phyloP scores from a whole-genome alignment of 2,113 vertebrate genomes.

The Salvelinus alpinus region DNA sequence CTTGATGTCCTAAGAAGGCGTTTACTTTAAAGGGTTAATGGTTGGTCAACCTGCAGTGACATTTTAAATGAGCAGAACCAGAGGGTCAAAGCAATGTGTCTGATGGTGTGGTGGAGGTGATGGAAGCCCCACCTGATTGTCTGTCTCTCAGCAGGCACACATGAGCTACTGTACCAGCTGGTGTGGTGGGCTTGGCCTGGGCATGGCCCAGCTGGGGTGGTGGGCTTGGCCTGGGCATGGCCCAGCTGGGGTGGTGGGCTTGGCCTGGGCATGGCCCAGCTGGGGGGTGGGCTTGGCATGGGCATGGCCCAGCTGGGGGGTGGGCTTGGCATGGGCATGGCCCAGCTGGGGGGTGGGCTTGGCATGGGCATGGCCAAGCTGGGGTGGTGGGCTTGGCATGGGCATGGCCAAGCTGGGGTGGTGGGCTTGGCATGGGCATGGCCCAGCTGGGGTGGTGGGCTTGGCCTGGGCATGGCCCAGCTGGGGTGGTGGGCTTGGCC shows the following conservation, averaged over 20 bases:
- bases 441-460: too few relatives aligned
- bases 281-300: neutral
- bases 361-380: neutral
- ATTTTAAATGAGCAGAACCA: neutral
- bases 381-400: neutral
- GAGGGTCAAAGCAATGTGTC: neutral
- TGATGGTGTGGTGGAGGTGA: conserved; percentile 1
- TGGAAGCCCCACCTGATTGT: neutral
- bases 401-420: neutral
- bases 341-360: neutral
- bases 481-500: neutral
- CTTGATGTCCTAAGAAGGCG: neutral
- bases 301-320: too few relatives aligned
- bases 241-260: neutral
- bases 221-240: too few relatives aligned
- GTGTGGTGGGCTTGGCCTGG: neutral
- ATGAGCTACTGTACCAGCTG: neutral
- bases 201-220: too few relatives aligned
- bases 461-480: neutral
- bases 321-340: neutral
- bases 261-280: neutral
- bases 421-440: neutral
- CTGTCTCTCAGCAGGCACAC: neutral
- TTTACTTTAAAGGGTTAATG: neutral
- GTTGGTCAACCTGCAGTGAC: neutral